Conservation (phyloP, 2,797 vertebrate genomes). For the Labeo calbasu region DNA sequence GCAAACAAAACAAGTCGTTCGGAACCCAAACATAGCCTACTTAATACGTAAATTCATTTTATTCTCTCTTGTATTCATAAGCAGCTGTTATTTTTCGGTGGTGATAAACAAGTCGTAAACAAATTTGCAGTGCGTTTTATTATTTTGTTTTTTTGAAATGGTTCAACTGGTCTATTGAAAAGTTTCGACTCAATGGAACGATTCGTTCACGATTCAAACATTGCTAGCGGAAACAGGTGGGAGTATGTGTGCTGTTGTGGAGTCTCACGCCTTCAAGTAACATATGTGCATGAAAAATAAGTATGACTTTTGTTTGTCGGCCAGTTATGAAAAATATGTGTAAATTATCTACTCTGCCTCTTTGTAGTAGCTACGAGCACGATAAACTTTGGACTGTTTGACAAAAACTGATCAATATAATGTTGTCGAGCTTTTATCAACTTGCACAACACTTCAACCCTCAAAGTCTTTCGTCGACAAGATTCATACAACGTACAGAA, state of each 20-base stretch:
- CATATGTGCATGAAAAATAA: background rate
- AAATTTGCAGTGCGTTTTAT: background rate
- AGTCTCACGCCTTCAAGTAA: background rate
- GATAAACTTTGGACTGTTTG: constrained; percentile 14
- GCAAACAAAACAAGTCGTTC: background rate
- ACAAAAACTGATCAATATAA: background rate
- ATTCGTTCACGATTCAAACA: background rate
- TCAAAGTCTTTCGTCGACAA: background rate
- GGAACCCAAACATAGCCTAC: too few relatives aligned
- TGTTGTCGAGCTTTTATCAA: background rate
- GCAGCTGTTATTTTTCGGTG: background rate
- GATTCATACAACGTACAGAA: background rate
- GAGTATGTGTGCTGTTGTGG: background rate
- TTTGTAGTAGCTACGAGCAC: background rate
- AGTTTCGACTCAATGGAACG: background rate
- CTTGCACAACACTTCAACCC: background rate
- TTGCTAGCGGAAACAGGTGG: constrained; percentile 5
- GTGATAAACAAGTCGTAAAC: background rate
- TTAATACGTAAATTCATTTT: background rate
- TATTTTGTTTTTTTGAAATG: background rate
- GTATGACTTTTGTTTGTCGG: background rate
- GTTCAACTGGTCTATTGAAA: background rate
- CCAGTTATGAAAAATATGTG: background rate
- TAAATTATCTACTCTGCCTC: background rate
- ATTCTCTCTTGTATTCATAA: background rate